Base-by-base conservation (phyloP, 2,888 invertebrate species). In the Drosophila neutralis region DNA sequence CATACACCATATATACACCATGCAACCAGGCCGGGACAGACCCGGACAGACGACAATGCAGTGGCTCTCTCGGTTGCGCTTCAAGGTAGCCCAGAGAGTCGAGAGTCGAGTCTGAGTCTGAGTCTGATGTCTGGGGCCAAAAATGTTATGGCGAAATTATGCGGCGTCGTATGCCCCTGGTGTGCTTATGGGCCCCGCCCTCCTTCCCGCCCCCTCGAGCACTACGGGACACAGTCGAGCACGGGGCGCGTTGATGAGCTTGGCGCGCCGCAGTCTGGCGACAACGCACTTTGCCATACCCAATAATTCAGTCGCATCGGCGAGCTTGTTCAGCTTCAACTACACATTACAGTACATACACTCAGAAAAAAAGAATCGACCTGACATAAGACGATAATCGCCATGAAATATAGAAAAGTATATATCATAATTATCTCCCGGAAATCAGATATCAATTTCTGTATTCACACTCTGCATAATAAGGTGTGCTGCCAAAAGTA, bases 71-170 rank as follows among this genome's bases (percentile, higher is more conserved):
- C 56, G 49, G 40, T 52, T 51, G 36, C 63, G 73, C 64, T 80
- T 80, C 78, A 78, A 78, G 78, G 78, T 78, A 78, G 76, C 52
- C 53, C 48, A 51, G 40, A 29, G 40, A 45, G 45, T 52, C 52
- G 40, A 29, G 40, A 45, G 45, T 52, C 52, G 33, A 15, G 27
- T 27, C 27, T 27, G 27, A 27, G 5, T 58, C 21, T 24, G 15
- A 45, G 45, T 45, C 15, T 64, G 76, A 81, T 27, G 57, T 42
- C 42, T 36, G 13, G 78, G 79, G 74, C 84, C 78, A 81, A 89
- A 79, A 85, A 85, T 87, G 84, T 87, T 78, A 89, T 89, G 75
- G 88, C 80, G 73, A 76, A 85, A 87, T 87, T 87, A 89, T 87
- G 87, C 85, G 85, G 69, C 87, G 75, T 67, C 76, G 78, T 76